Percentiles rank a stretch among this genome's conserved stretches.
Evolutionary conservation across 2,113 vertebrate genomes (phyloP).

Genomic region (Pogona vitticeps): DNA sequence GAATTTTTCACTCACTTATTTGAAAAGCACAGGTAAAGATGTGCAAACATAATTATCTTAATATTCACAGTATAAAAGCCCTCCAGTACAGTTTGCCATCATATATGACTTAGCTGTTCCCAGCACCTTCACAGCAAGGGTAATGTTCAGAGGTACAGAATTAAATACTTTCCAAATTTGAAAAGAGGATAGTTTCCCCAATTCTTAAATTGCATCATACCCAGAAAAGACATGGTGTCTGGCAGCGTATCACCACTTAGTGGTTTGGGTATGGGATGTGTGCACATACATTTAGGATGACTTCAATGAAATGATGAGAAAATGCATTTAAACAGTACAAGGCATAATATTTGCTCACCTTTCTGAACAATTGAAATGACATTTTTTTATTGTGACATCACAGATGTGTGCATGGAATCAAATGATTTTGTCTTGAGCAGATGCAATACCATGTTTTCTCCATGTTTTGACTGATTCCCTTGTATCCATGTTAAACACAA

Average conservation of each 20-base stretch:
- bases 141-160: background rate
- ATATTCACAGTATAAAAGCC: background rate
- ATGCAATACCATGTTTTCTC: background rate
- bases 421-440: background rate
- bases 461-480: background rate
- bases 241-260: background rate
- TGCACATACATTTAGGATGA: no score
- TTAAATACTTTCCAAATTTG: background rate
- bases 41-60: background rate
- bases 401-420: background rate
- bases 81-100: background rate
- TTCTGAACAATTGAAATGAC: no score
- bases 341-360: background rate
- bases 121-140: background rate
- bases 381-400: background rate
- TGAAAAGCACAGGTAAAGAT: background rate
- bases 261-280: background rate
- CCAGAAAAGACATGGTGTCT: background rate
- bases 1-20: background rate
- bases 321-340: background rate
- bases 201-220: background rate
- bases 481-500: background rate
- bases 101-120: background rate
- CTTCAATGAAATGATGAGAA: background rate
- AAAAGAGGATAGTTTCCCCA: background rate